A percentile compares a stretch with the other conserved stretches of the same genome.
Evolutionary conservation across 2,888 invertebrate species (phyloP).

Genomic region (Xestoiulus laeticollis): DNA sequence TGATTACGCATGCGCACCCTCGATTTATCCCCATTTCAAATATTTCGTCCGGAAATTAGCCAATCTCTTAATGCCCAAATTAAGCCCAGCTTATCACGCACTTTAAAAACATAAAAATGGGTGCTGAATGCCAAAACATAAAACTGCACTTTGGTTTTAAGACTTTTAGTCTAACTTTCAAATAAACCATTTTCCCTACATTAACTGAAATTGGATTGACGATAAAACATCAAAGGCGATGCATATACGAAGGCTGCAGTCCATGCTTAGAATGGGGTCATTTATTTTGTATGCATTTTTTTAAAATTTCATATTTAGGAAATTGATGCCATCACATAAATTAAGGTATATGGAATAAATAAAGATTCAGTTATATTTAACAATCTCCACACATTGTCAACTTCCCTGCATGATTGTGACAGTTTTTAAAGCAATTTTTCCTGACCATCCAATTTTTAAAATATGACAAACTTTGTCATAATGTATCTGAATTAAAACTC

Average conservation of each 20-base stretch:
- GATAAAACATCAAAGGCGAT: not conserved
- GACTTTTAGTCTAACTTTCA: not conserved
- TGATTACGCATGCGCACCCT: slow-evolving; percentile 15
- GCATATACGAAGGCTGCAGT: not conserved
- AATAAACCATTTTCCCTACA: not conserved
- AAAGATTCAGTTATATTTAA: no score
- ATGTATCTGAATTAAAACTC: no score
- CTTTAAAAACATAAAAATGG: slow-evolving; percentile 5
- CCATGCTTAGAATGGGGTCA: not conserved
- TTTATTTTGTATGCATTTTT: no score
- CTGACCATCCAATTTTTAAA: no score
- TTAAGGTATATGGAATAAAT: no score
- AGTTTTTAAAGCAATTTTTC: no score
- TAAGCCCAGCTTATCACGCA: not conserved
- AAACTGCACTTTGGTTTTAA: slow-evolving; percentile 29
- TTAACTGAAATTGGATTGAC: not conserved
- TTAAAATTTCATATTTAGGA: no score
- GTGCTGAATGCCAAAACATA: not conserved
- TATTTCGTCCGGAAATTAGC: slow-evolving; percentile 7
- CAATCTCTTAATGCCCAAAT: slow-evolving; percentile 23
- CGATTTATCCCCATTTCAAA: not conserved
- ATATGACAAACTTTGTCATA: no score
- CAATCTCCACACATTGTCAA: no score
- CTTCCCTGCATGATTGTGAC: no score
- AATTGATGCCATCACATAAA: no score